Percentiles rank a stretch among this genome's conserved stretches.
Conservation (phyloP, 2,888 invertebrate species). For the Eristalis arbustorum region DNA sequence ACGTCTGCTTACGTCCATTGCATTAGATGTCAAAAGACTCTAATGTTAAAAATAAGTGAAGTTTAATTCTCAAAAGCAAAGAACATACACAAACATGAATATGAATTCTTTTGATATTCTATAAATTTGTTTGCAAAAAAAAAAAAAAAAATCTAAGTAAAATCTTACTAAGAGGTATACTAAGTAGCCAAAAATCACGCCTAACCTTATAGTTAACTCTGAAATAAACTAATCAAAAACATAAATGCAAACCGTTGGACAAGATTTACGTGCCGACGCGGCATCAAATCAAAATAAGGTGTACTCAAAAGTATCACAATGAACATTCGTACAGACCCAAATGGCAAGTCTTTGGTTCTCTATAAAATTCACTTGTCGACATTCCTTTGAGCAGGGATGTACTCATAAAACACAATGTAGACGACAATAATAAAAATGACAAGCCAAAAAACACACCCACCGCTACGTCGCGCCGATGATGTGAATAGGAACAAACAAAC, state of each 20-base stretch:
- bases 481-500: conserved; percentile 35
- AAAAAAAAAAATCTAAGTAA: too few relatives aligned
- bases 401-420: conserved; percentile 31
- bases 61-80: too few relatives aligned
- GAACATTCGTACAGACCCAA: not conserved
- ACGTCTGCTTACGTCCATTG: too few relatives aligned
- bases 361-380: conserved; percentile 44
- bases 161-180: too few relatives aligned
- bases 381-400: conserved; percentile 40
- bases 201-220: too few relatives aligned
- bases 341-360: conserved; percentile 18
- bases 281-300: conserved; percentile 42
- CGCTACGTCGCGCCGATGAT: not conserved
- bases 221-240: not conserved
- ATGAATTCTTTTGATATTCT: too few relatives aligned
- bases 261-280: conserved; percentile 44
- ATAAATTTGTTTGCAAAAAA: too few relatives aligned
- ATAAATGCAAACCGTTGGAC: not conserved
- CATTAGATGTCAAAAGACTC: too few relatives aligned
- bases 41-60: too few relatives aligned
- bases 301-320: not conserved
- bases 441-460: conserved; percentile 12
- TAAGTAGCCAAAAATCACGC: too few relatives aligned
- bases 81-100: too few relatives aligned
- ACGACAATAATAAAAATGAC: conserved; percentile 36